Percentiles rank a stretch among this genome's conserved stretches.
These are phyloP conservation scores for Carcinoscorpius rotundicauda DNA, from an alignment of 1,140 invertebrate species.

Conservation along the genomic window DNA sequence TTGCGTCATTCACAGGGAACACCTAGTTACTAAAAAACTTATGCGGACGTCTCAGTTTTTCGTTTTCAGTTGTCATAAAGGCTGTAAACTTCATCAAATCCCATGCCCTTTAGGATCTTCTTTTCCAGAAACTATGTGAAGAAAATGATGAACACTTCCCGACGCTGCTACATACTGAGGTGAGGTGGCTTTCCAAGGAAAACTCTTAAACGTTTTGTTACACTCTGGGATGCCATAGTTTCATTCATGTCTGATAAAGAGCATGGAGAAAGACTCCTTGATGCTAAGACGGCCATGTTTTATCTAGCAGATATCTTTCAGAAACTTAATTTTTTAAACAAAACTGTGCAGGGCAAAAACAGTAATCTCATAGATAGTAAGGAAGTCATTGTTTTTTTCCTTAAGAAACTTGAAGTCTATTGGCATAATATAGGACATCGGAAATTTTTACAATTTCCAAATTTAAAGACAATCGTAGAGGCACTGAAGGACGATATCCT, in stretches of 20 bases:
- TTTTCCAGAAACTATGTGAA: conserved; percentile 1
- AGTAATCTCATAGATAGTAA: conserved; percentile 18
- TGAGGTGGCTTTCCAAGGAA: conserved; percentile 15
- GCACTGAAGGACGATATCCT: conserved; percentile 3
- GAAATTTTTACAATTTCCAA: conserved; percentile 6
- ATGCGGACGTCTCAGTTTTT: not conserved
- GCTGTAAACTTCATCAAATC: not conserved
- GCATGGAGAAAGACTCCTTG: conserved; percentile 10
- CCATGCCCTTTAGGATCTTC: conserved; percentile 3
- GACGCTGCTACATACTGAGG: conserved; percentile 10
- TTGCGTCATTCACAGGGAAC: conserved; percentile 14
- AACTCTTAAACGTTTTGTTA: conserved; percentile 17
- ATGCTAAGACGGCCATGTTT: conserved; percentile 17
- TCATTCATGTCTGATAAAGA: conserved; percentile 13
- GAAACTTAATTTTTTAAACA: conserved; percentile 1
- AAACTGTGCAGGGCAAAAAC: conserved; percentile 17
- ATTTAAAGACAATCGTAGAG: conserved; percentile 13
- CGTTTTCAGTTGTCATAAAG: not conserved
- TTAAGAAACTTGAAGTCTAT: conserved; percentile 8
- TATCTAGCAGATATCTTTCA: conserved; percentile 18
- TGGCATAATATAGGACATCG: too few relatives aligned
- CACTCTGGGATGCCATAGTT: conserved; percentile 10
- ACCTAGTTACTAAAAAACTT: conserved; percentile 17
- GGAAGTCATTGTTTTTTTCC: conserved; percentile 13
- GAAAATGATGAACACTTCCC: conserved; percentile 3